Evolutionary conservation across 2,113 vertebrate species (phyloP), one percentile per base, ranked within the genome.

Genomic region (Hippocampus guttulatus): DNA sequence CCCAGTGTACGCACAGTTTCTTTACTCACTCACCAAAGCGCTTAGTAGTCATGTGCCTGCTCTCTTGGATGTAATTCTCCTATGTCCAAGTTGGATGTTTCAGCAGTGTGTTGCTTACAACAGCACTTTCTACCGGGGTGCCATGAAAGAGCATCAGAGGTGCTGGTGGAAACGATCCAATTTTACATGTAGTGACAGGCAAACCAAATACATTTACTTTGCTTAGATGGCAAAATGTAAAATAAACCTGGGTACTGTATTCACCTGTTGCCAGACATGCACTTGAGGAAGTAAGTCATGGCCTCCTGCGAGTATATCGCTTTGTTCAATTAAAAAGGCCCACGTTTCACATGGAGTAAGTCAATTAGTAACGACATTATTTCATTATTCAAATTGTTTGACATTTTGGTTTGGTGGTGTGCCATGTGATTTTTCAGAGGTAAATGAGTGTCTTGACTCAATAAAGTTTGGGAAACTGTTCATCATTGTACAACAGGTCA

Each of bases 31-130:
- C 74, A 81, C 80, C 74, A 76, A 25, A 51, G 77, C 86, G 83
- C 78, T 86, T 74, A 79, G 68, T 62, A 64, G 85, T 91, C 88
- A 91, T 88, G 88, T 89, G 88, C 76, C 80, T 41, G 33, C 74
- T 69, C 70, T 69, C 73, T 66, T 81, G 79, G 74, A 75, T 68
- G 73, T 78, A 82, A 79, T 81, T 84, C 77, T 75, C n/a, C 70
- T 15, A 43, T 80, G 74, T 74, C 77, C 69, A 70, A 58, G 57
- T 70, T 79, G 71, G 11, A 51, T 70, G 57, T 76, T 80, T 73
- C 78, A 77, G 69, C 64, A 2, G 25, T 51, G 71, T 66, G 69
- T 60, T 25, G 68, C 58, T 40, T 61, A 70, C 41, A 15, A 41
- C 18, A 54, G 15, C 23, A n/a, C 21, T 55, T 23, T 10, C 3